These are phyloP conservation scores for Acromyrmex charruanus DNA, from an alignment of 1,140 invertebrate species.

Conservation along the genomic window DNA sequence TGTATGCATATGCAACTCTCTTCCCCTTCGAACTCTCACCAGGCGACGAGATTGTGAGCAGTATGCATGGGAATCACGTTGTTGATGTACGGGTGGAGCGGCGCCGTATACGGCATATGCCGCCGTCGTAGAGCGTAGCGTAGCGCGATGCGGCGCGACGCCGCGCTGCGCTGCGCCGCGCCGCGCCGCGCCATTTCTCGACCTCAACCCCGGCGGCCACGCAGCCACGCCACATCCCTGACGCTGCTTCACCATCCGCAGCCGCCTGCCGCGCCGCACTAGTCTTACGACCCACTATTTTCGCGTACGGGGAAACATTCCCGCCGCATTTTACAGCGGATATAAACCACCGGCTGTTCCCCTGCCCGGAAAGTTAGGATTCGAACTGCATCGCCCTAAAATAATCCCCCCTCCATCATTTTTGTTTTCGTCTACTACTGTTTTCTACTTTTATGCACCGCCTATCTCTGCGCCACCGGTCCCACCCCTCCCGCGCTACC, in stretches of 20 bases:
- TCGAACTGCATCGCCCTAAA: slow-evolving; percentile 42
- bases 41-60: slow-evolving; percentile 61
- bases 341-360: slow-evolving; percentile 68
- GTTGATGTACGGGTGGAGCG: slow-evolving; percentile 81
- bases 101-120: slow-evolving; percentile 79
- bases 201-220: background rate
- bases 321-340: slow-evolving; percentile 72
- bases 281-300: slow-evolving; percentile 78
- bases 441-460: background rate
- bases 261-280: background rate
- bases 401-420: slow-evolving; percentile 36
- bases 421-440: slow-evolving; percentile 16
- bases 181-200: background rate
- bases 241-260: slow-evolving; percentile 10
- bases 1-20: slow-evolving; percentile 46
- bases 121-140: slow-evolving; percentile 44
- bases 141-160: background rate
- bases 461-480: background rate
- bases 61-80: slow-evolving; percentile 85
- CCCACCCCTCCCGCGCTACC: background rate
- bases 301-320: slow-evolving; percentile 69
- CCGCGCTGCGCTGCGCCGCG: background rate
- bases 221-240: slow-evolving; percentile 4
- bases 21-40: background rate
- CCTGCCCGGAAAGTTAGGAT: background rate